A percentile compares a stretch with the other conserved stretches of the same genome.
These are phyloP conservation scores for Phylloscopus whistleri DNA, from an alignment of 2,113 vertebrate genomes.

Conservation along the genomic window DNA sequence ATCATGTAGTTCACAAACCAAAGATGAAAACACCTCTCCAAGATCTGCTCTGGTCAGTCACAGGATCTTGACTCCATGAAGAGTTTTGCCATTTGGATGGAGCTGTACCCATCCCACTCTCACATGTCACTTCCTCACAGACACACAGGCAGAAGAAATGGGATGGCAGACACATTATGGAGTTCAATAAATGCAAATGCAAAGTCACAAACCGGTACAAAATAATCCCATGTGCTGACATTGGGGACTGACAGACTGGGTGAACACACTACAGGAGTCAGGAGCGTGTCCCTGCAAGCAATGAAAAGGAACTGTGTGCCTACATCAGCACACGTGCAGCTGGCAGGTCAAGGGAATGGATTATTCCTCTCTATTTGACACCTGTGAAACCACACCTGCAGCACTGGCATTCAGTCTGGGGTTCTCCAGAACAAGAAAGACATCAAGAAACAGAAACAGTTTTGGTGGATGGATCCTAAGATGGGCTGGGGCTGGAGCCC, in stretches of 20 bases:
- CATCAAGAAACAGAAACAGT: not conserved
- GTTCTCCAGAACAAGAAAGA: not conserved
- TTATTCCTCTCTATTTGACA: not conserved
- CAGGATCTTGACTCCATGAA: not conserved
- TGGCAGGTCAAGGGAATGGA: not conserved
- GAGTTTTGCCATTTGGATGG: not conserved
- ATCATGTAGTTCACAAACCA: not conserved
- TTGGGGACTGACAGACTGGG: not conserved
- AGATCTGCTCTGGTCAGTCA: not conserved
- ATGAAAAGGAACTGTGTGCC: not conserved
- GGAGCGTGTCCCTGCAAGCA: not conserved
- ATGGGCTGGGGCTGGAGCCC: not conserved
- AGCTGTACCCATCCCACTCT: not conserved
- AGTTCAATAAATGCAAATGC: not conserved
- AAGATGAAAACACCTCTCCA: not conserved
- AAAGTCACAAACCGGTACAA: not conserved
- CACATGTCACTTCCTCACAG: not conserved
- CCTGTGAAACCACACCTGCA: not conserved
- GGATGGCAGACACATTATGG: not conserved
- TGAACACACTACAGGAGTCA: not conserved
- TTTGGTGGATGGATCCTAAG: not conserved
- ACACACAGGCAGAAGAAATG: not conserved
- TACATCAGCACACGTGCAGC: not conserved
- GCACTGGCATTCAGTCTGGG: not conserved
- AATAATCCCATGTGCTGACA: not conserved